These are phyloP conservation scores for Euura lappo DNA, from an alignment of 1,140 invertebrate genomes.

Conservation along the genomic window DNA sequence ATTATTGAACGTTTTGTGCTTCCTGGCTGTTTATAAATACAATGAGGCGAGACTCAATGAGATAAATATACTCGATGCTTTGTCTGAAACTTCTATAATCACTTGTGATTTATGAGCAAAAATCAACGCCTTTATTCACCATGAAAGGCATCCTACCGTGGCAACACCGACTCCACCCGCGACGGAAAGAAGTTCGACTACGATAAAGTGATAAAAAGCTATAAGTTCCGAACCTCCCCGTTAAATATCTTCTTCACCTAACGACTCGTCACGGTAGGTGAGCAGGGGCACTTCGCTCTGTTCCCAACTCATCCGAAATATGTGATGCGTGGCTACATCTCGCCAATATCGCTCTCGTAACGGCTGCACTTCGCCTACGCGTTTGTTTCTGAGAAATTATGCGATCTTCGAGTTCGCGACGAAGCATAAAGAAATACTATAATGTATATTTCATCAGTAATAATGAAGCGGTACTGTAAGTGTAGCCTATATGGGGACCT, in stretches of 20 bases:
- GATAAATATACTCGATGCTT: conserved; percentile 40
- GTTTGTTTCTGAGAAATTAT: too few species aligned
- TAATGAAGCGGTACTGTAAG: too few species aligned
- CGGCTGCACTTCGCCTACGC: too few species aligned
- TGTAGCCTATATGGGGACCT: too few species aligned
- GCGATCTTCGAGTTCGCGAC: too few species aligned
- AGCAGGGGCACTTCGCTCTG: conserved; percentile 4
- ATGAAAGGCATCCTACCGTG: conserved; percentile 28
- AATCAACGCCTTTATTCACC: conserved; percentile 41
- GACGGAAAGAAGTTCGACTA: background rate
- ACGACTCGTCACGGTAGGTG: conserved; percentile 38
- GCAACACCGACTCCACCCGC: background rate
- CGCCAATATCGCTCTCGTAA: too few species aligned
- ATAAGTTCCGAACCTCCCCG: conserved; percentile 28
- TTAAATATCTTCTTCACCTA: conserved; percentile 36
- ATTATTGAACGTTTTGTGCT: conserved; percentile 40
- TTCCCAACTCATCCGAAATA: too few species aligned
- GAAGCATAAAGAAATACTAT: too few species aligned
- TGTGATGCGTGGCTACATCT: too few species aligned
- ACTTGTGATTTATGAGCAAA: conserved; percentile 47
- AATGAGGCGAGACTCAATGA: conserved; percentile 30
- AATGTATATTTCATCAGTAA: too few species aligned
- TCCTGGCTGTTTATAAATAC: conserved; percentile 21
- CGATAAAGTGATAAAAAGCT: conserved; percentile 20
- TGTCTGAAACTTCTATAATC: conserved; percentile 45